A percentile compares a stretch with the other conserved stretches of the same genome.
Evolutionary conservation across 2,888 invertebrate genomes (phyloP).

Genomic region (Drosophila yooni): DNA sequence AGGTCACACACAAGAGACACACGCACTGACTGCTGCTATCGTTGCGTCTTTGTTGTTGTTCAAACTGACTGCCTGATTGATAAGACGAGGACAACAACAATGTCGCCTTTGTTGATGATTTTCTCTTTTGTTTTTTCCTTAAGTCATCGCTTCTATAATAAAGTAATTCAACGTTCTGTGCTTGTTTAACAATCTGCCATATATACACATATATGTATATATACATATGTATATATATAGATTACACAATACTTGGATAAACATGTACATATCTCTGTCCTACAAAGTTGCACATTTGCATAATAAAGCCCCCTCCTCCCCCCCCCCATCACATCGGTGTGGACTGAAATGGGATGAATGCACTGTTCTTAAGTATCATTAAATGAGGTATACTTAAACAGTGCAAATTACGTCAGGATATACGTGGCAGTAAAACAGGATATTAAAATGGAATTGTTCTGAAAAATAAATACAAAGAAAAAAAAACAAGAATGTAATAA

Average conservation of each 20-base stretch:
- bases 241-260: slow-evolving; percentile 1
- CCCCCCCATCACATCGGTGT: background rate
- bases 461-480: background rate
- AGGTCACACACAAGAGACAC: background rate
- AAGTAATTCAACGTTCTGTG: slow-evolving; percentile 22
- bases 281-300: slow-evolving; percentile 7
- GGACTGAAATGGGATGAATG: slow-evolving; percentile 16
- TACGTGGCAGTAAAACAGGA: background rate
- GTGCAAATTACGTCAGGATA: background rate
- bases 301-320: background rate
- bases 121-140: slow-evolving; percentile 29
- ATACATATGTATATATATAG: background rate
- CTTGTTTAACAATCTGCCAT: slow-evolving; percentile 20
- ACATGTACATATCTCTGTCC: slow-evolving; percentile 5
- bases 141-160: slow-evolving; percentile 42
- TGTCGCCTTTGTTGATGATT: slow-evolving; percentile 38
- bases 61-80: slow-evolving; percentile 32
- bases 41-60: slow-evolving; percentile 40
- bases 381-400: background rate
- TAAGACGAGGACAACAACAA: slow-evolving; percentile 39
- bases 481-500: background rate
- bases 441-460: background rate
- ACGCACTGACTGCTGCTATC: slow-evolving; percentile 41
- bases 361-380: background rate
- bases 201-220: background rate